Percentiles rank a stretch among this genome's conserved stretches.
Conservation (phyloP, 1,140 invertebrate species). For the Lineus longissimus region DNA sequence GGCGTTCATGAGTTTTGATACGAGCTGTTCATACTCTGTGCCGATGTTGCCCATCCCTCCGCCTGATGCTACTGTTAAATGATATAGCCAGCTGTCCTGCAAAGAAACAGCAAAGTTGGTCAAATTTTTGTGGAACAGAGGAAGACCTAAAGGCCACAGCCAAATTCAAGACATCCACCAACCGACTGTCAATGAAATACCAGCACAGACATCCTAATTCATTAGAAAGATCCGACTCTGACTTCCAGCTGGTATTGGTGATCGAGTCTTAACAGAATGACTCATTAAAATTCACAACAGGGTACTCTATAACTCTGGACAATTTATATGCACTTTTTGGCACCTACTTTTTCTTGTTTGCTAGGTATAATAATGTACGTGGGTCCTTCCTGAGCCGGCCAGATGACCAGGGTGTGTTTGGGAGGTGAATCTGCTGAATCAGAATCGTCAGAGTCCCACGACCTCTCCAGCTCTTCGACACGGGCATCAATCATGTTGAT, state of each 20-base stretch:
- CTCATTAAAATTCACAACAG: too few species aligned
- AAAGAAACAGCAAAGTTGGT: constrained; percentile 20
- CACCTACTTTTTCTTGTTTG: constrained; percentile 69
- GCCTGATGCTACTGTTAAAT: constrained; percentile 88
- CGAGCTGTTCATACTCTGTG: constrained; percentile 90
- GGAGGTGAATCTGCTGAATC: constrained; percentile 54
- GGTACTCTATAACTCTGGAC: too few species aligned
- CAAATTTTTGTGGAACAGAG: not conserved
- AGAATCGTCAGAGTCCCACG: constrained; percentile 77
- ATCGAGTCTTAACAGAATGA: too few species aligned
- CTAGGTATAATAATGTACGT: constrained; percentile 86
- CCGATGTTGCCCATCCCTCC: constrained; percentile 73
- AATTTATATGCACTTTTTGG: too few species aligned
- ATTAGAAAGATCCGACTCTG: too few species aligned
- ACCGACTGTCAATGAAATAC: too few species aligned
- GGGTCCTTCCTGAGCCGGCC: constrained; percentile 80
- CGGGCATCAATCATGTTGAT: constrained; percentile 91
- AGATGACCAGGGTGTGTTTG: constrained; percentile 84
- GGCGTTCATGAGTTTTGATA: constrained; percentile 91
- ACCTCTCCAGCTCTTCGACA: constrained; percentile 87
- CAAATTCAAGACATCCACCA: too few species aligned
- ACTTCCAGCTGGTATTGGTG: too few species aligned
- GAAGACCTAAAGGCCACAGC: too few species aligned
- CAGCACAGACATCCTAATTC: too few species aligned
- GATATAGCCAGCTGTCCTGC: constrained; percentile 88